Percentiles rank a stretch among this genome's conserved stretches.
Conservation (phyloP, 2,113 vertebrate species). For the Alethe diademata region DNA sequence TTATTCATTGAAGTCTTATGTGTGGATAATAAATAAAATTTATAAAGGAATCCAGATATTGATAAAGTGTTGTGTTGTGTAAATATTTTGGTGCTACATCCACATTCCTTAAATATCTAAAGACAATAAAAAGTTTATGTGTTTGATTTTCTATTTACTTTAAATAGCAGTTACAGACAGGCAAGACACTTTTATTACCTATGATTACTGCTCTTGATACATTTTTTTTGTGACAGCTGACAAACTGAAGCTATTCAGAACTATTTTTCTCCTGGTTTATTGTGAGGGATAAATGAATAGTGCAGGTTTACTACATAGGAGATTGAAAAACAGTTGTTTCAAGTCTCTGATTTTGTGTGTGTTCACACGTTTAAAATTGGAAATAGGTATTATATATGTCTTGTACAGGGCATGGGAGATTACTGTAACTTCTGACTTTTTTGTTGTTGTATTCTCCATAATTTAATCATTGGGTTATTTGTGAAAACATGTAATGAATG, state of each 20-base stretch:
- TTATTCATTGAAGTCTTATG: not conserved
- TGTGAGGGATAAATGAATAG: not conserved
- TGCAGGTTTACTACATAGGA: accelerated
- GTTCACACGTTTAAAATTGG: not conserved
- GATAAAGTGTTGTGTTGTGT: not conserved
- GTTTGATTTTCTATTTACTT: not conserved
- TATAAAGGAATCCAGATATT: not conserved
- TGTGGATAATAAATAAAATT: not conserved
- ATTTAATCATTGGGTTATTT: not conserved
- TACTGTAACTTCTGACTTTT: not conserved
- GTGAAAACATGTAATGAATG: not conserved
- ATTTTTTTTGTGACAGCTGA: not conserved
- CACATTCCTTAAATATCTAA: not conserved
- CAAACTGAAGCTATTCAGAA: not conserved
- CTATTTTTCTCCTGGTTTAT: not conserved
- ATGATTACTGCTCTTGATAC: not conserved
- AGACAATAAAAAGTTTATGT: not conserved
- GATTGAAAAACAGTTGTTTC: not conserved
- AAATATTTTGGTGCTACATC: not conserved
- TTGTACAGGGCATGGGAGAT: accelerated
- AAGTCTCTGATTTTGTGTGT: not conserved
- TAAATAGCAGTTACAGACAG: not conserved
- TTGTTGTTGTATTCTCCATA: not conserved
- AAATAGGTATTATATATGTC: not conserved
- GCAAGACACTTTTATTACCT: not conserved